Conservation (phyloP, 2,888 invertebrate species). For the Ormyrus labotus region DNA sequence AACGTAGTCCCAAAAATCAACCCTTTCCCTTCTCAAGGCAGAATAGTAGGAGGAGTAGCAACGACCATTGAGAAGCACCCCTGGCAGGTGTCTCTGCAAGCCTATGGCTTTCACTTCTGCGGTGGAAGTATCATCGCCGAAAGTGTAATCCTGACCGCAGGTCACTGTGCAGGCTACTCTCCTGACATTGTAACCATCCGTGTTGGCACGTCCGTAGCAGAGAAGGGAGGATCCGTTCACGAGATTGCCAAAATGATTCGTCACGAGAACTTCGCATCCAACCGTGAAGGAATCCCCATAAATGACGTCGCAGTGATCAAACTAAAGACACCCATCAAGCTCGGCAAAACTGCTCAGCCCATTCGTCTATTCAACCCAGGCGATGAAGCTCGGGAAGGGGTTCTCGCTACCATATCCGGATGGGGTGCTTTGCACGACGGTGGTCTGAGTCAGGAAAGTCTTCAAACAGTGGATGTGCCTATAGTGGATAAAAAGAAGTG, state of each 20-base stretch:
- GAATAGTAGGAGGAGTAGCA: slow-evolving; percentile 77
- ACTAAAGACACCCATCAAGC: slow-evolving; percentile 75
- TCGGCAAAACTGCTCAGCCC: slow-evolving; percentile 75
- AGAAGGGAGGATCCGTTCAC: slow-evolving; percentile 77
- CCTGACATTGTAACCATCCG: slow-evolving; percentile 71
- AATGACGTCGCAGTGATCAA: slow-evolving; percentile 80
- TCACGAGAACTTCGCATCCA: slow-evolving; percentile 78
- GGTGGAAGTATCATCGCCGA: slow-evolving; percentile 78
- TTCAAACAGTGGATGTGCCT: slow-evolving; percentile 78
- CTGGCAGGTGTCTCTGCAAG: slow-evolving; percentile 76
- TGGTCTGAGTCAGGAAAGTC: slow-evolving; percentile 62
- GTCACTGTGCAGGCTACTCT: slow-evolving; percentile 77
- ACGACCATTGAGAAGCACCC: slow-evolving; percentile 77
- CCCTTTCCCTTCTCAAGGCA: slow-evolving; percentile 64
- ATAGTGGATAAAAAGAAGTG: slow-evolving; percentile 77
- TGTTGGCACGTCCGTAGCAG: slow-evolving; percentile 74
- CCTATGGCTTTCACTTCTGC: slow-evolving; percentile 77
- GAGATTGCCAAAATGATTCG: slow-evolving; percentile 75
- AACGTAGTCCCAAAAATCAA: slow-evolving; percentile 22
- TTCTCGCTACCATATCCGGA: slow-evolving; percentile 62
- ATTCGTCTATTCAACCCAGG: slow-evolving; percentile 75
- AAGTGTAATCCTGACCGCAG: slow-evolving; percentile 79
- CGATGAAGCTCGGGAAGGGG: slow-evolving; percentile 61
- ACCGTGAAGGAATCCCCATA: slow-evolving; percentile 69
- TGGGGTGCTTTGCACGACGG: slow-evolving; percentile 63